A percentile compares a stretch with the other conserved stretches of the same genome.
Conservation (phyloP, 2,113 vertebrate species). For the Prionailurus viverrinus region DNA sequence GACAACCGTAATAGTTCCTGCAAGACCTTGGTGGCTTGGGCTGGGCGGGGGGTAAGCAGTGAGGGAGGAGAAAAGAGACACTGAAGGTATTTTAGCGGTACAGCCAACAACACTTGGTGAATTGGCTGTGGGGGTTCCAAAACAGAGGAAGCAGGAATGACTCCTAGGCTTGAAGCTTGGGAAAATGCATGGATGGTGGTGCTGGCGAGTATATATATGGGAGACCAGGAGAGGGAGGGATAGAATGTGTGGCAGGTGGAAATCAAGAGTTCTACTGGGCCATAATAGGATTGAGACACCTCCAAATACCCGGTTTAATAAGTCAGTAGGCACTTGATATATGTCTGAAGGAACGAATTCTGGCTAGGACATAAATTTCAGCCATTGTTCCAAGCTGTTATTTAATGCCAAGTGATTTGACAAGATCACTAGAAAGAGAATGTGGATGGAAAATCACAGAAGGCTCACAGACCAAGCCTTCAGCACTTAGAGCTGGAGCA, state of each 20-base stretch:
- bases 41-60: not conserved
- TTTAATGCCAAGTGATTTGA: conserved; percentile 19
- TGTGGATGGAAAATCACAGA: not conserved
- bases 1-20: not conserved
- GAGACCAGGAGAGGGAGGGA: not conserved
- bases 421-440: not conserved
- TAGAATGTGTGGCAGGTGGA: not conserved
- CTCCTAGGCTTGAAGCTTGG: not conserved
- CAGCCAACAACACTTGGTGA: not conserved
- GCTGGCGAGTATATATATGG: not conserved
- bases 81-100: not conserved
- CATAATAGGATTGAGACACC: not conserved
- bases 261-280: not conserved
- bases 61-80: not conserved
- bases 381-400: not conserved
- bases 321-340: not conserved
- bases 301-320: not conserved
- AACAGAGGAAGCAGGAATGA: not conserved
- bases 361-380: not conserved
- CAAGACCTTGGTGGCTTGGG: not conserved
- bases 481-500: not conserved
- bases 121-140: not conserved
- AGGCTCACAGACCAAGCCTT: not conserved
- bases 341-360: not conserved
- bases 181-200: not conserved